A percentile compares a stretch with the other conserved stretches of the same genome.
Conservation (phyloP, 2,797 vertebrate genomes). For the Acanthiza pusilla region DNA sequence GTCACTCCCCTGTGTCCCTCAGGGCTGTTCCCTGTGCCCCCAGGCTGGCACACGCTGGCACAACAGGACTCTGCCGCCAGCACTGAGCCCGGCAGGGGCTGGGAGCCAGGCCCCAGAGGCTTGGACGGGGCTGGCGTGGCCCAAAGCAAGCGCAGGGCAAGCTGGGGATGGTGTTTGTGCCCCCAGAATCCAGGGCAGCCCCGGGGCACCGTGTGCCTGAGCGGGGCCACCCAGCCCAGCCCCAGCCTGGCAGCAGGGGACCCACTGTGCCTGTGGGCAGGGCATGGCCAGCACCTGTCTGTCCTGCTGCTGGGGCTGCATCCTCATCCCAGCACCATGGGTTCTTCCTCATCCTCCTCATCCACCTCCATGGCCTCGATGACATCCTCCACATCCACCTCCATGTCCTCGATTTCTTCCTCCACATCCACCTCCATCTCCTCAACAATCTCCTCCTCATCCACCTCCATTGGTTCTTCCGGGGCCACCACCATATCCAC, state of each 20-base stretch:
- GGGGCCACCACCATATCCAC: rapidly evolving
- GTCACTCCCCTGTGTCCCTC: too few species aligned
- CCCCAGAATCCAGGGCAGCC: too few species aligned
- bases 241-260: background rate
- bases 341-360: background rate
- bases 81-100: background rate
- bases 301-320: background rate
- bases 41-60: background rate
- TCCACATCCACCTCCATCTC: rapidly evolving
- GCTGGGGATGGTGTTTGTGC: background rate
- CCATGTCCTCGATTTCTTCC: rapidly evolving
- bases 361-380: background rate
- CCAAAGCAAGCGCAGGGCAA: background rate
- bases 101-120: background rate
- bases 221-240: background rate
- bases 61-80: background rate
- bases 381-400: rapidly evolving
- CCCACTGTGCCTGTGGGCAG: background rate
- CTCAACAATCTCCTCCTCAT: rapidly evolving
- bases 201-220: background rate
- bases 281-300: background rate
- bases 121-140: background rate
- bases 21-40: background rate
- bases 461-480: background rate
- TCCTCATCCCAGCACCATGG: background rate